Evolutionary conservation across 2,888 invertebrate genomes (phyloP), one percentile per base, ranked within the genome.

Genomic region (Resseliella maxima): DNA sequence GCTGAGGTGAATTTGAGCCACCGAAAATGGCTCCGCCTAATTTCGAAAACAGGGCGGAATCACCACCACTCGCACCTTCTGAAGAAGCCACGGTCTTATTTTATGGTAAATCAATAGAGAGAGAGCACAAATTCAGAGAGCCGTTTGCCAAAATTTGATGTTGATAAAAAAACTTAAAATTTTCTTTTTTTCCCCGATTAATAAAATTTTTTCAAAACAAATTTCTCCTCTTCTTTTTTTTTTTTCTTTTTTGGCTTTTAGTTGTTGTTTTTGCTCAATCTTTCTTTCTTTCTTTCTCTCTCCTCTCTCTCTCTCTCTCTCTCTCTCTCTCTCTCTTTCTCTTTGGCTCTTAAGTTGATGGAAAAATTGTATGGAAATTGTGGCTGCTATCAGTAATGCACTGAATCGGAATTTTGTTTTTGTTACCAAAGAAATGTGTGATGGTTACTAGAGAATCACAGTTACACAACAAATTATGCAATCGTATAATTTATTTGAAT

Each of bases 11-110:
- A 90, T 94, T 93, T 89, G 93, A 94, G 90, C 94, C 93, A 91
- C 94, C 94, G 89, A 94, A 93, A 92, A 94, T 93, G 92, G 93
- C 93, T 90, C 93, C 93, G 90, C 93, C 93, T 91, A 94, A 92
- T 92, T 93, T 93, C 91, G 93, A 93, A 90, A 94, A 92, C 93
- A 94, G 93, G 90, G 93, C 93, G 90, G 91, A 90, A 88, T 92
- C 92, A 91, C 92, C 93, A 92, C 89, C 92, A 90, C 89, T 89
- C 87, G 86, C 45, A 86, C 89, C 88, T 89, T 91, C 91, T 89
- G 91, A 90, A 90, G 91, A 91, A 91, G 91, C 91, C 91, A 91
- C 91, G 89, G 90, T 90, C 89, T 86, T 81, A 46, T 64, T 86
- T 86, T 72, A 85, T 85, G 27, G 31, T 85, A 31, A 83, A 83